phyloP scores from a whole-genome alignment of 2,113 vertebrate species.

The Pseudois nayaur region DNA sequence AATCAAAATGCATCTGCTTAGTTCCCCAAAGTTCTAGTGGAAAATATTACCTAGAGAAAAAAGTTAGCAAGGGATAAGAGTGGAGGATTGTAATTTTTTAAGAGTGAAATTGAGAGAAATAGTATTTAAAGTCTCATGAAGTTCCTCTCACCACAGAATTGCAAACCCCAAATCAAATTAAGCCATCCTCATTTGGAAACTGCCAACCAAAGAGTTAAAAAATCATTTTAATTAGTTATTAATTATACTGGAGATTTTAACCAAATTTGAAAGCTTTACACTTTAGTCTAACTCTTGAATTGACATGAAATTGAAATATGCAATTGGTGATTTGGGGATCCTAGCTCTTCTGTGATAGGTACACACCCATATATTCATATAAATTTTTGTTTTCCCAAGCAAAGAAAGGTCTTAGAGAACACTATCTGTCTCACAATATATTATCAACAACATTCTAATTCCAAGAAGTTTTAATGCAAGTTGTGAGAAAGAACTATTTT shows the following conservation, averaged over 20 bases:
- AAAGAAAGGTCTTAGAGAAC: not conserved
- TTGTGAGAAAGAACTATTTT: not conserved
- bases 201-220: not conserved
- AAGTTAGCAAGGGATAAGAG: slow-evolving; percentile 41
- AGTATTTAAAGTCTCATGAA: slow-evolving; percentile 46
- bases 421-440: not conserved
- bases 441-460: not conserved
- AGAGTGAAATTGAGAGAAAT: slow-evolving; percentile 49
- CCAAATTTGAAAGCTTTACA: not conserved
- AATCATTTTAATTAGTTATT: not conserved
- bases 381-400: not conserved
- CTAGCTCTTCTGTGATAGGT: not conserved
- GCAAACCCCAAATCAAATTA: not conserved
- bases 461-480: not conserved
- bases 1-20: slow-evolving; percentile 73
- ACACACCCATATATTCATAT: not conserved
- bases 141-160: not conserved
- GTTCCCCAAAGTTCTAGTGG: slow-evolving; percentile 64
- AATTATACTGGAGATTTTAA: not conserved
- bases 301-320: not conserved
- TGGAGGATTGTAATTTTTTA: slow-evolving; percentile 52
- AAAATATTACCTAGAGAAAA: slow-evolving; percentile 53
- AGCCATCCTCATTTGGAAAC: not conserved
- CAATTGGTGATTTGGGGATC: not conserved
- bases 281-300: not conserved